Base-by-base conservation (phyloP, 2,888 invertebrate species). In the Caenorhabditis sinica region DNA sequence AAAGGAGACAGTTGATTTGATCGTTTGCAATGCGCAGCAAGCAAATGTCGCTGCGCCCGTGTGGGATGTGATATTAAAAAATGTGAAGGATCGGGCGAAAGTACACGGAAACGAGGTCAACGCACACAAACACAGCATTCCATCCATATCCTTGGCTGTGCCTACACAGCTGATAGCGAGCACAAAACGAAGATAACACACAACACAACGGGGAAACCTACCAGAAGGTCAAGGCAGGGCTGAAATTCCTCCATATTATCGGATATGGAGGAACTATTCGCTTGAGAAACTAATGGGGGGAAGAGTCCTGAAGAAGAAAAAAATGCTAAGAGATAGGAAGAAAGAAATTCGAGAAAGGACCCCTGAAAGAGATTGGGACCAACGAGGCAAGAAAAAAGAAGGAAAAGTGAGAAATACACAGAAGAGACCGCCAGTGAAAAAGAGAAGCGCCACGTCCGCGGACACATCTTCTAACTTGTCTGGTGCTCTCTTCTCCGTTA, bases 61-160 rank as follows among this genome's bases (percentile, higher is more conserved):
- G 9, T 2, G 15, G 17, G 17, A 23, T 30, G 51, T 68, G 28
- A 66, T 68, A 68, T 68, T 68, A 53, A 33, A 68, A 68, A 65
- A 65, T n/a, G 33, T 66, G 68, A 53, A 36, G 36, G 53, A 49
- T 33, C 11, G 45, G 13, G 33, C 17, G 43, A 66, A 68, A 68
- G 68, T 68, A 51, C 68, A 68, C 68, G 51, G 45, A 68, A 53
- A 51, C 68, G 68, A 68, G 68, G 68, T 68, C 68, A 68, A 68
- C 49, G 49, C 66, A 68, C 68, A 65, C 45, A 45, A 1, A 56
- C 23, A 56, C 56, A 56, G 51, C 56, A 28, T 45, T 45, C 45
- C 49, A 65, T 65, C 33, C 5, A 36, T 36, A 4, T 36, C 33
- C 33, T 36, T 8, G 58, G 15, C 9, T 60, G 28, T 28, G 28